phyloP scores from a whole-genome alignment of 2,888 invertebrate species.

The Sphecodes monilicornis region DNA sequence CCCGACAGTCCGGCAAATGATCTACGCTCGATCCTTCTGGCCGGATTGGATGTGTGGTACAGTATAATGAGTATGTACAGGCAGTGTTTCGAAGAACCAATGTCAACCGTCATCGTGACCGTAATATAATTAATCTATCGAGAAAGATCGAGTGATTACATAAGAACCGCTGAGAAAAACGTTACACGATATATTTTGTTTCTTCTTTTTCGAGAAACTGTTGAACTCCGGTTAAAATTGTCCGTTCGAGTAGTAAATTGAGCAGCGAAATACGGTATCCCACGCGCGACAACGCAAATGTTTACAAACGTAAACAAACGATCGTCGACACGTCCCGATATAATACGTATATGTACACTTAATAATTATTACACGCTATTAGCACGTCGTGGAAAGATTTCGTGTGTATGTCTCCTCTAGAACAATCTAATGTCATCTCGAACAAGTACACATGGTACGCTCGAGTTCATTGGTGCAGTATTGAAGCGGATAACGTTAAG shows the following conservation, averaged over 20 bases:
- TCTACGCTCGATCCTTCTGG: constrained; percentile 30
- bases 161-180: constrained; percentile 5
- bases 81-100: constrained; percentile 61
- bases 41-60: constrained; percentile 27
- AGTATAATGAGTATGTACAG: constrained; percentile 52
- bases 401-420: neutral
- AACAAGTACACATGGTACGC: neutral
- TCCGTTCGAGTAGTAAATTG: constrained; percentile 35
- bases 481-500: neutral
- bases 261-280: constrained; percentile 35
- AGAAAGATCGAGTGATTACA: constrained; percentile 6
- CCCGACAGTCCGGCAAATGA: constrained; percentile 10
- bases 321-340: constrained; percentile 10
- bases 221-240: neutral
- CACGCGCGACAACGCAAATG: constrained; percentile 1
- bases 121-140: constrained; percentile 1
- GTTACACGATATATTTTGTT: neutral
- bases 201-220: neutral
- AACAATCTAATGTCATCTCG: constrained; percentile 3
- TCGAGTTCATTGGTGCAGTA: neutral
- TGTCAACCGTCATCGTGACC: constrained; percentile 25
- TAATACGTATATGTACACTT: constrained; percentile 7
- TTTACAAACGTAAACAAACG: neutral
- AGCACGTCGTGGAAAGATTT: constrained; percentile 19
- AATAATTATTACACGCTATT: constrained; percentile 19